These are phyloP conservation scores for Agapornis canus DNA, from an alignment of 2,797 vertebrate genomes.

Conservation along the genomic window DNA sequence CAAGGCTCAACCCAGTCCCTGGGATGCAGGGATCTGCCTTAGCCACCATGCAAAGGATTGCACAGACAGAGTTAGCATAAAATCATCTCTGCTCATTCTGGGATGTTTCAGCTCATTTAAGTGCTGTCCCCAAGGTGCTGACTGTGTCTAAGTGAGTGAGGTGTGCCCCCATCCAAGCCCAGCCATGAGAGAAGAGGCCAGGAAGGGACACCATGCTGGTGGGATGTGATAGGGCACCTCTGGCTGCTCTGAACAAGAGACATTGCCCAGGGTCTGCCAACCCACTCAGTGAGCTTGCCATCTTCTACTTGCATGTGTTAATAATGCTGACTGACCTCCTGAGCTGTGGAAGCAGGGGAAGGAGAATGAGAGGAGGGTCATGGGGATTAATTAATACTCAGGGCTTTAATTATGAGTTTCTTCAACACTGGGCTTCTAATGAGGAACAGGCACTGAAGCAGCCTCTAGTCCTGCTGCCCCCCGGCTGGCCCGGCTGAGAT, in stretches of 20 bases:
- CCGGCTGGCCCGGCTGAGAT: neutral
- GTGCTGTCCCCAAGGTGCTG: neutral
- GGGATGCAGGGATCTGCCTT: neutral
- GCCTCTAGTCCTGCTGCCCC: neutral
- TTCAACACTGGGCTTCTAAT: slow-evolving; percentile 17
- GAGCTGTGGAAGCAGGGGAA: neutral
- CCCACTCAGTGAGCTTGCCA: fast-evolving
- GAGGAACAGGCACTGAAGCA: neutral
- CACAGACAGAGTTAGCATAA: neutral
- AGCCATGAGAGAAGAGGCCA: neutral
- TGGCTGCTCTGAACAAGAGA: neutral
- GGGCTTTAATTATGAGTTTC: slow-evolving; percentile 47
- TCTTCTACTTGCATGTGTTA: neutral
- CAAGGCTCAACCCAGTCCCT: fast-evolving
- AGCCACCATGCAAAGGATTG: neutral
- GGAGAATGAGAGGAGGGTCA: slow-evolving; percentile 43
- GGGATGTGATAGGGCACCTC: neutral
- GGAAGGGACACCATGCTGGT: neutral
- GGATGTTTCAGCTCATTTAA: neutral
- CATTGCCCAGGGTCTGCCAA: neutral
- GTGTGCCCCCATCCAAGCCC: neutral
- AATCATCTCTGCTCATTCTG: neutral
- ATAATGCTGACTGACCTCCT: slow-evolving; percentile 28
- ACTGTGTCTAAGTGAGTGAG: neutral
- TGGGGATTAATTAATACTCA: slow-evolving; percentile 61